Percentiles rank a stretch among this genome's conserved stretches.
These are phyloP conservation scores for Drosophila parvula DNA, from an alignment of 1,140 invertebrate species.

Conservation along the genomic window DNA sequence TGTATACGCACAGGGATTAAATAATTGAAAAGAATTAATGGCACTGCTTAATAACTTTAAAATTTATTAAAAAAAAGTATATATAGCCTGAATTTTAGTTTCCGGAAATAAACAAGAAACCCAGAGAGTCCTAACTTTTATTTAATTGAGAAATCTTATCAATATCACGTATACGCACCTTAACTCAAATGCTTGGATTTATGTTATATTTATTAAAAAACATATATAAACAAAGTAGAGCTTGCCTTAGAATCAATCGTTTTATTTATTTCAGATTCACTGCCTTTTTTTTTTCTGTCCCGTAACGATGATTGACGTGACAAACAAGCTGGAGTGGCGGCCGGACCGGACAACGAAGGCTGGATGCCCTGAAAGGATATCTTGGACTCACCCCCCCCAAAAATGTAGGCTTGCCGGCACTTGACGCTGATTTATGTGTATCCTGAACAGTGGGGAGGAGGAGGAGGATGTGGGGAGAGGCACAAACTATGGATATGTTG, in stretches of 20 bases:
- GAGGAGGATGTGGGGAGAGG: too few species aligned
- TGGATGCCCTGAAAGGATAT: slow-evolving; percentile 20
- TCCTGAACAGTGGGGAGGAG: neutral
- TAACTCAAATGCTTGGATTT: too few species aligned
- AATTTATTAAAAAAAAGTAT: neutral
- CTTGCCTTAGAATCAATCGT: neutral
- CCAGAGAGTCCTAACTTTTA: too few species aligned
- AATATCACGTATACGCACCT: neutral
- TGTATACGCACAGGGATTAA: neutral
- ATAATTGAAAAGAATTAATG: neutral
- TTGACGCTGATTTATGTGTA: slow-evolving; percentile 10
- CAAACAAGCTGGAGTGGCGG: slow-evolving; percentile 13
- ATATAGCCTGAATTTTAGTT: too few species aligned
- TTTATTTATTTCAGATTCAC: neutral
- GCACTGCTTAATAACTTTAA: neutral
- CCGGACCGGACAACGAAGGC: slow-evolving; percentile 14
- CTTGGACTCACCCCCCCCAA: neutral
- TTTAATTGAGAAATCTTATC: neutral
- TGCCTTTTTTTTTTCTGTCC: slow-evolving; percentile 11
- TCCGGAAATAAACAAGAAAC: too few species aligned
- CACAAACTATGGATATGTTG: neutral
- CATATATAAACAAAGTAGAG: neutral
- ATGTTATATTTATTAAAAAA: too few species aligned
- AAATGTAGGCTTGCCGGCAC: slow-evolving; percentile 15
- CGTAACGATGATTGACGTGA: slow-evolving; percentile 38